Evolutionary conservation across 1,140 invertebrate genomes (phyloP).

Genomic region (silkworm (Bombyx mori)): ASM3026992v2 NC_085113.1:10037501-10038000

Average conservation of each 20-base stretch:
- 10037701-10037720: conserved; percentile 72
- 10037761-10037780: conserved; percentile 28
- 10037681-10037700: conserved; percentile 66
- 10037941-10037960: no score
- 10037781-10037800: conserved; percentile 13
- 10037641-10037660: conserved; percentile 61
- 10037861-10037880: no score
- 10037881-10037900: no score
- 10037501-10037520: no score
- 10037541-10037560: background rate
- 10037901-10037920: no score
- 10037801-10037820: no score
- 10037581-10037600: conserved; percentile 70
- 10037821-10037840: no score
- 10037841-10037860: no score
- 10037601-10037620: conserved; percentile 72
- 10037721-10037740: conserved; percentile 22
- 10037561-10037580: conserved; percentile 36
- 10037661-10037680: conserved; percentile 50
- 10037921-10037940: no score
- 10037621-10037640: conserved; percentile 74
- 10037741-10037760: conserved; percentile 25
- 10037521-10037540: background rate
- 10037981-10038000: no score
- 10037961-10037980: no score